Evolutionary conservation across 2,888 invertebrate species (phyloP).

Genomic region (Drosophila quasianomalipes): DNA sequence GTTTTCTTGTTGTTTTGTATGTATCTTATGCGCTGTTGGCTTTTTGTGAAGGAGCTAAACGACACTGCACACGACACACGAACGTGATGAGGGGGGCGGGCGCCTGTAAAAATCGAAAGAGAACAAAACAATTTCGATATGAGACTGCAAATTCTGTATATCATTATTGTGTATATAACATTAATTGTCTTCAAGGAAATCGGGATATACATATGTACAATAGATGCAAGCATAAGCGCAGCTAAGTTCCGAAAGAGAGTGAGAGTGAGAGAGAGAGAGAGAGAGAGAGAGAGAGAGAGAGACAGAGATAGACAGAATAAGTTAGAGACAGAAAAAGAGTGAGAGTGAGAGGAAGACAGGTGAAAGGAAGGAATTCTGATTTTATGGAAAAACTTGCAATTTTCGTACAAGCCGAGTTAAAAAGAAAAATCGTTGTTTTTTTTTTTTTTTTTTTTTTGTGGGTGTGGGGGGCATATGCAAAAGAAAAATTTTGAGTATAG

Average conservation of each 20-base stretch:
- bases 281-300: conserved; percentile 15
- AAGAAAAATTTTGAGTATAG: not conserved
- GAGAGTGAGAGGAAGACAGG: conserved; percentile 2
- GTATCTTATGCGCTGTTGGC: conserved; percentile 60
- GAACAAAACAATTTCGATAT: conserved; percentile 80
- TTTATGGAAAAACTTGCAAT: conserved; percentile 13
- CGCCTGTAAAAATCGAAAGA: conserved; percentile 82
- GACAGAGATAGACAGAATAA: conserved; percentile 7
- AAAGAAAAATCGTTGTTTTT: not conserved
- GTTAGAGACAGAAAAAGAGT: conserved; percentile 16
- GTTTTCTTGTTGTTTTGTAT: conserved; percentile 9
- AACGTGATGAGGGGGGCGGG: conserved; percentile 50
- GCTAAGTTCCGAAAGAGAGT: conserved; percentile 33
- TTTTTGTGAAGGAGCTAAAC: conserved; percentile 44
- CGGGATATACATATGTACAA: conserved; percentile 40
- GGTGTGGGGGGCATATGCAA: not conserved
- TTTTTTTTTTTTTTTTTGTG: not conserved
- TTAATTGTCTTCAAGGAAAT: conserved; percentile 18
- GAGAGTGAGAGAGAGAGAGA: conserved; percentile 11
- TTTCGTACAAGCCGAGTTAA: conserved; percentile 6
- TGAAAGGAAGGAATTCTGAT: not conserved
- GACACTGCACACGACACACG: conserved; percentile 66
- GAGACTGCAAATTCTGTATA: conserved; percentile 57
- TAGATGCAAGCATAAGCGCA: conserved; percentile 50
- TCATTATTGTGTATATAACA: conserved; percentile 42